These are phyloP conservation scores for Coracopsis vasa DNA, from an alignment of 2,113 vertebrate species.

Conservation along the genomic window DNA sequence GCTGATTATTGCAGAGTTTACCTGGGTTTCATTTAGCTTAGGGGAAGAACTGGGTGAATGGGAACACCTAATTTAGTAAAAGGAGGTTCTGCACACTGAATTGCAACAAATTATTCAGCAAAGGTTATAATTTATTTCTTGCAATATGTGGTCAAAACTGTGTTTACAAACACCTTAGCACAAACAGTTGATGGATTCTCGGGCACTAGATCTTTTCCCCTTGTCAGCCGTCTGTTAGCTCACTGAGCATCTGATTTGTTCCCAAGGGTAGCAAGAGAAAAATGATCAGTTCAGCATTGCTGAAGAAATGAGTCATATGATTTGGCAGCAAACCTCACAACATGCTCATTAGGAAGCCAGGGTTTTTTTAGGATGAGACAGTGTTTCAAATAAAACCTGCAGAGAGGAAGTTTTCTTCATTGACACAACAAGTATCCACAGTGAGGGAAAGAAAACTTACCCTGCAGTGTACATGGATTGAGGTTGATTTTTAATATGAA, in stretches of 20 bases:
- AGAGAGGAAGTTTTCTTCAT: not conserved
- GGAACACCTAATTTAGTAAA: not conserved
- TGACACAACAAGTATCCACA: not conserved
- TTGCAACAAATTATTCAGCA: not conserved
- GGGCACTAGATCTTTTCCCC: not conserved
- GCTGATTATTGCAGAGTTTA: not conserved
- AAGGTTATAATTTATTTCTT: not conserved
- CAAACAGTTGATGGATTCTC: not conserved
- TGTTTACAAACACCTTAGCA: not conserved
- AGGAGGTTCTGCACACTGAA: not conserved
- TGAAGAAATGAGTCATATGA: not conserved
- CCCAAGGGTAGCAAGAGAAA: not conserved
- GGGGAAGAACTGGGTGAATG: not conserved
- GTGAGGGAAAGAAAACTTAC: not conserved
- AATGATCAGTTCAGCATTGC: not conserved
- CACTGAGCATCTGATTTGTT: not conserved
- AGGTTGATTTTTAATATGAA: not conserved
- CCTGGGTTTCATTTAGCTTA: not conserved
- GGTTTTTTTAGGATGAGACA: not conserved
- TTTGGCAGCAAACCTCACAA: not conserved
- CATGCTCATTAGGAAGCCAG: not conserved
- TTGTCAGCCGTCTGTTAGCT: not conserved
- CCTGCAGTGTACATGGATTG: not conserved
- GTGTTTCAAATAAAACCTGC: not conserved
- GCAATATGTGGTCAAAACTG: not conserved